These are phyloP conservation scores for Chiridota heheva DNA, from an alignment of 35 echinoderm and acorn worm species.

Conservation along the genomic window DNA sequence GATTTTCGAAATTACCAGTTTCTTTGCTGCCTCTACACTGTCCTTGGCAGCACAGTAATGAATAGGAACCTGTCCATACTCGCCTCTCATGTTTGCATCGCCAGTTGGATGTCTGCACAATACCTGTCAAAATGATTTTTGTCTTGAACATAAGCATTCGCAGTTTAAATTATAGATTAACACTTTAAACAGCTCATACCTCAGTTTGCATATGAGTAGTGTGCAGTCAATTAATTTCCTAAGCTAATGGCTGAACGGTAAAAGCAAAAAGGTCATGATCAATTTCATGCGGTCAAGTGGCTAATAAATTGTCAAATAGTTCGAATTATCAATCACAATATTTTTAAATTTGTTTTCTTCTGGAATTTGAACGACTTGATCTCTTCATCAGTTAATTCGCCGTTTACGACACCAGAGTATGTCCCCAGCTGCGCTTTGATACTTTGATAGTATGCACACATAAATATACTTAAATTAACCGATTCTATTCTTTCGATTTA, in stretches of 20 bases:
- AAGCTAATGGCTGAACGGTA: not conserved
- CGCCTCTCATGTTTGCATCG: constrained; percentile 45
- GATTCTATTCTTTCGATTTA: not conserved
- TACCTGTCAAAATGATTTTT: constrained; percentile 10
- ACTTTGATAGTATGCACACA: too few species aligned
- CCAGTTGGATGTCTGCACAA: constrained; percentile 10
- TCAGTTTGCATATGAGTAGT: not conserved
- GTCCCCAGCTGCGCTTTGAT: not conserved
- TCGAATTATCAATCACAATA: too few species aligned
- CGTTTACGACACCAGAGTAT: not conserved
- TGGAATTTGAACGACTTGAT: not conserved
- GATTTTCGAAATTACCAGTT: too few species aligned
- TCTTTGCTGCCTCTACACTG: constrained; percentile 35
- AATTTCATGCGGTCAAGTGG: not conserved
- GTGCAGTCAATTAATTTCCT: not conserved
- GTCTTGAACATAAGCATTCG: not conserved
- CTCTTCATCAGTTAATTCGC: not conserved
- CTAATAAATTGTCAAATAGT: too few species aligned
- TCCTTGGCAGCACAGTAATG: constrained; percentile 64
- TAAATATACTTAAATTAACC: not conserved
- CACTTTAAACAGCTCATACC: not conserved
- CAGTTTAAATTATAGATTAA: not conserved
- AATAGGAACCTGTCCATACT: constrained; percentile 47
- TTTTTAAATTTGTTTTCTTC: not conserved
- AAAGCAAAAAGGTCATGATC: not conserved